Evolutionary conservation across 2,797 vertebrate genomes (phyloP), one percentile per base, ranked within the genome.

Genomic region (Antennarius maculatus): DNA sequence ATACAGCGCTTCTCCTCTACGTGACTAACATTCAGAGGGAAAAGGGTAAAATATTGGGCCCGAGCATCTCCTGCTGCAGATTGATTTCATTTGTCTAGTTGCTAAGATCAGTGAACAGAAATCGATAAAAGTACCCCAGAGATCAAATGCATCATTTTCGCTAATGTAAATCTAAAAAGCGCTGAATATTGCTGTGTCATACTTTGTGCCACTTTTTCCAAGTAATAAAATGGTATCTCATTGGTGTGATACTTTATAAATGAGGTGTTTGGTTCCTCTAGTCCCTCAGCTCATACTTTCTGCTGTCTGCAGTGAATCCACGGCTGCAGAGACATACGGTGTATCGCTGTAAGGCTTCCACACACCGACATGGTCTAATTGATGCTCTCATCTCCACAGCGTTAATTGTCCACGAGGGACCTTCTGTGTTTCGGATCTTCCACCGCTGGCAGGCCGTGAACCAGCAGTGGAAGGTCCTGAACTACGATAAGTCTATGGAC

Each of bases 381-480:
- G 54, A 80, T 83, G 66, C 66, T 85, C 71, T 87, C 65, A 70
- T 88, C 64, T 87, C 71, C 83, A 45, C 90, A 96, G 97, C 96
- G 48, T 90, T 98, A 85, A 98, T 98, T 80, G 95, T 98, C 91
- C 98, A 99, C 0, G 98, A 99, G 91, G 97, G 98, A 42, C 97
- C 97, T 10, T 97, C 98, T 0, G 97, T 99, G 86, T 99, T 97
- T 82, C 97, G 97, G 59, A 99, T 99, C 90, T 99, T 99, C 89
- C 96, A 98, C 82, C 94, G 98, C 75, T 99, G 98, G 98, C 97
- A 99, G 91, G 97, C 98, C 0, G 97, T 99, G 78, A 99, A 99
- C 93, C 98, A 99, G 90, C 97, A 99, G 87, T 99, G 98, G 98
- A 99, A 99, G 91, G 97, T 99, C 77, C 90, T 99, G 87, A 99